Base-by-base conservation (phyloP, 2,888 invertebrate genomes). In the Ennomos erosarius region DNA sequence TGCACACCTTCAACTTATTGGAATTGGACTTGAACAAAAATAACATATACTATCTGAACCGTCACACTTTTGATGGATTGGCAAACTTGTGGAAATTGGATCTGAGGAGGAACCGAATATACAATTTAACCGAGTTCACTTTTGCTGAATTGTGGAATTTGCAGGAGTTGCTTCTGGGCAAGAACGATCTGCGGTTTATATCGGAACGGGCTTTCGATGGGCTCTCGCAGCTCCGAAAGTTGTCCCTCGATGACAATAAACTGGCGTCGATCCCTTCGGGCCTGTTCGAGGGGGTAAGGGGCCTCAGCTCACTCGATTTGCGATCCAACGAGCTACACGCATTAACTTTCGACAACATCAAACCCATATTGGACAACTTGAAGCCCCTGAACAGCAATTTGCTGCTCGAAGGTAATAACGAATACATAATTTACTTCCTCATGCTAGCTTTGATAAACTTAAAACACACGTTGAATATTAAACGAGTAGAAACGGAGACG, bases 1-100 rank as follows among this genome's bases (percentile, higher is more conserved):
- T 93, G 70, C 94, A 96, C 68, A 91, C 97, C 79, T 94, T 94
- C 53, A 95, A 96, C 73, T 92, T 98, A 52, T 93, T 96, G 52
- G 96, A 96, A 74, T 90, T 99, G 69, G 97, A 98, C 84, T 88
- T 98, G 76, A 96, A 96, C 79, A 94, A 94, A 75, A 97, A 96
- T 89, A 95, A 95, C 79, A 94, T 97, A 70, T 94, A 94, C 76
- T 94, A 95, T 67, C 88, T 97, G 77, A 96, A 96, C 64, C 94
- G 95, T 63, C 95, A 96, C 76, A 96, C 95, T 65, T 97, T 97
- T 85, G 93, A 95, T 73, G 97, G 97, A 45, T 89, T 97, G 79
- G 94, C 94, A 47, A 95, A 95, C 81, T 90, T 97, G 68, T 94
- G 94, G 81, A 93, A 95, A 78, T 93, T 97, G 70, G 96, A 96